These are phyloP conservation scores for Byasa hedistus DNA, from an alignment of 2,888 invertebrate genomes.

Conservation along the genomic window DNA sequence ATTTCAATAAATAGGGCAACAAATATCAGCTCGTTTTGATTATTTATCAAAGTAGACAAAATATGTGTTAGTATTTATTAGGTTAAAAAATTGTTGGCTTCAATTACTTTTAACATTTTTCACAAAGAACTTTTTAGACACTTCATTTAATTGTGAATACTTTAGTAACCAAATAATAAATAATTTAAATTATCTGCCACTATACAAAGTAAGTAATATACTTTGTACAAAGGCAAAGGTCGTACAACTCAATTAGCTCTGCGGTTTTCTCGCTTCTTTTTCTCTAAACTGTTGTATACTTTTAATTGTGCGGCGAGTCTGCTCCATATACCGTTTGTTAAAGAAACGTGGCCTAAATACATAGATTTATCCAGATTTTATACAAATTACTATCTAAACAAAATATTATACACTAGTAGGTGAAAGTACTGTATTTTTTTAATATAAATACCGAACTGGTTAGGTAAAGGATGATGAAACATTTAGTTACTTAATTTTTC, in stretches of 20 bases:
- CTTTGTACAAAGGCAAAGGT: not conserved
- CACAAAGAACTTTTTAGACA: not conserved
- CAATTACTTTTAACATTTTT: not conserved
- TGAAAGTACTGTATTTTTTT: too few relatives aligned
- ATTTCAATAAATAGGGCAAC: too few relatives aligned
- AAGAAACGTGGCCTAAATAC: not conserved
- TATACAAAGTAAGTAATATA: not conserved
- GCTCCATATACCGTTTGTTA: not conserved
- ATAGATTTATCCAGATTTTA: not conserved
- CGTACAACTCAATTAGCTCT: not conserved
- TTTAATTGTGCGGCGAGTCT: not conserved
- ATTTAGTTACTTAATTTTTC: too few relatives aligned
- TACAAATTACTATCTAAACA: not conserved
- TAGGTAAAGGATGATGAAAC: too few relatives aligned
- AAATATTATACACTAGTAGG: not conserved
- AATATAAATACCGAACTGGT: too few relatives aligned
- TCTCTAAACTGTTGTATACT: not conserved
- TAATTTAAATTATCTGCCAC: not conserved
- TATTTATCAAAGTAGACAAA: not conserved
- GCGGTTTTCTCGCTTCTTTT: slow-evolving; percentile 3
- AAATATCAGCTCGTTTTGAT: not conserved
- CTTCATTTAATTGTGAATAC: too few relatives aligned
- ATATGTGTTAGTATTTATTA: not conserved
- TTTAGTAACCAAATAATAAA: too few relatives aligned
- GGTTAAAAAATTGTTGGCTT: not conserved